phyloP scores from a whole-genome alignment of 2,797 vertebrate species.

The Typhlichthys subterraneus region DNA sequence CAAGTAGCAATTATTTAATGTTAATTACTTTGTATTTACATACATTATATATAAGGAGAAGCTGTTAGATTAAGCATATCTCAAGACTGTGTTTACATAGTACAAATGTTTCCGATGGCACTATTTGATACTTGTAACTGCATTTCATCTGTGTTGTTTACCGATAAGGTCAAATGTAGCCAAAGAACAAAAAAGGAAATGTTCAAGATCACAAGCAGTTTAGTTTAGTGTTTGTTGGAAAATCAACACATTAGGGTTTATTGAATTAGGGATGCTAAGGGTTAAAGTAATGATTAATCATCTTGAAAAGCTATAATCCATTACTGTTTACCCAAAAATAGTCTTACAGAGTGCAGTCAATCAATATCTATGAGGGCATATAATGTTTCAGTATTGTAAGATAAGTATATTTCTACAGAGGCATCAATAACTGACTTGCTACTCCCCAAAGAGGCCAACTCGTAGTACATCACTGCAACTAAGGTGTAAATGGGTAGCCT shows the following conservation, averaged over 20 bases:
- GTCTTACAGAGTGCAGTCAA: constrained; percentile 40
- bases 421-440: constrained; percentile 46
- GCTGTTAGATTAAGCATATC: constrained; percentile 67
- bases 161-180: constrained; percentile 71
- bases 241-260: constrained; percentile 45
- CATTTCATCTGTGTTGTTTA: constrained; percentile 52
- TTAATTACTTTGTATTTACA: constrained; percentile 58
- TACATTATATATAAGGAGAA: constrained; percentile 59
- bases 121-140: constrained; percentile 57
- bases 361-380: constrained; percentile 56
- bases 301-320: constrained; percentile 21
- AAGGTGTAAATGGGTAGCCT: constrained; percentile 13
- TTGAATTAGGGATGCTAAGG: constrained; percentile 32
- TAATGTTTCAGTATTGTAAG: constrained; percentile 58
- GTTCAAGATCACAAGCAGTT: constrained; percentile 32
- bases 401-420: constrained; percentile 53
- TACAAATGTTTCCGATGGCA: constrained; percentile 52
- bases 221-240: constrained; percentile 35
- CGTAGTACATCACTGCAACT: constrained; percentile 53
- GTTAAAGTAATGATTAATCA: constrained; percentile 25
- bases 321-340: constrained; percentile 47
- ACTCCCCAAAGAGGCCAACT: constrained; percentile 59
- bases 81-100: constrained; percentile 65
- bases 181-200: constrained; percentile 73
- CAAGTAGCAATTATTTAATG: constrained; percentile 62